Evolutionary conservation across 2,113 vertebrate species (phyloP), one percentile per base, ranked within the genome.

Genomic region (Irena cyanogastra): DNA sequence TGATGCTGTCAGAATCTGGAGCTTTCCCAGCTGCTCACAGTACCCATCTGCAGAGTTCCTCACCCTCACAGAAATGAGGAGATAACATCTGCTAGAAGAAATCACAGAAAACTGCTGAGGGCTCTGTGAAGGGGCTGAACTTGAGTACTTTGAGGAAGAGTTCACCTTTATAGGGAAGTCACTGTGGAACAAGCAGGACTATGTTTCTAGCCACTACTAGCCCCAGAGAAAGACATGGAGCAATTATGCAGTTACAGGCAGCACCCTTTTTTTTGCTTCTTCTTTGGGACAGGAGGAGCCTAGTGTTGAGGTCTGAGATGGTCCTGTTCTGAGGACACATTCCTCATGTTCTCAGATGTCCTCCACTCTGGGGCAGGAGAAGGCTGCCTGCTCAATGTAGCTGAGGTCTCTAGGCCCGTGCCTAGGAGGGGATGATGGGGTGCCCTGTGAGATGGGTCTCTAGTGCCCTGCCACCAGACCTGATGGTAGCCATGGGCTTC

Each of bases 1-100:
- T 72, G 69, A 77, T 91, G 80, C 47, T 93, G 80, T 90, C 72
- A 87, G 72, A 83, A 92, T 56, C 68, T 91, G 92, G 75, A 95
- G 76, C 0, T 47, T 88, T 91, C 88, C 80, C 53, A 94, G 65
- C 86, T 92, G 82, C 70, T 74, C 69, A 52, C 56, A 28, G 66
- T 71, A 65, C 88, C 71, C 66, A 56, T 86, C 53, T 74, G 74
- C 83, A 80, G 82, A 60, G 65, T 23, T 89, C 45, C 60, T 90
- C 61, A 56, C 26, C 22, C 66, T 59, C 52, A 35, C 35, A 86
- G 61, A 59, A 85, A 33, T 26, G 33, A 71, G 37, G 63, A 78
- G 47, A 61, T 7, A 53, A 41, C n/a, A 65, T 54, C 85, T 88
- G 56, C 31, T 8, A 19, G 60, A 81, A 93, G 41, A 86, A 71